A percentile compares a stretch with the other conserved stretches of the same genome.
phyloP scores from a whole-genome alignment of 2,113 vertebrate genomes.

The Canis aureus region DNA sequence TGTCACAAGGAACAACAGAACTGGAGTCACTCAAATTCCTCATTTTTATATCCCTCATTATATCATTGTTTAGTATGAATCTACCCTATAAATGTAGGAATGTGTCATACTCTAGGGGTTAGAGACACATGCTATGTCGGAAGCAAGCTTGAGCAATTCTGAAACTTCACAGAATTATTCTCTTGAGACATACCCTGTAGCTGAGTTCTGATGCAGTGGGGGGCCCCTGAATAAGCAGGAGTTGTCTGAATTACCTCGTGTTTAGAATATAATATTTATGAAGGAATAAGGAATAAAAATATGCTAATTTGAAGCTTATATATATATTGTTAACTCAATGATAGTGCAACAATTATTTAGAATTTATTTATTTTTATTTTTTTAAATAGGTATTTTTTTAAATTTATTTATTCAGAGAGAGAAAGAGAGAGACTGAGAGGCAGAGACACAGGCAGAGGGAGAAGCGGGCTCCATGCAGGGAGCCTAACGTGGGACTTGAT shows the following conservation, averaged over 20 bases:
- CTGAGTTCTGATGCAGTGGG: neutral
- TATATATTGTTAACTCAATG: neutral
- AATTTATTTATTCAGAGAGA: no score
- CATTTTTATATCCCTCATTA: neutral
- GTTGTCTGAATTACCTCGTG: neutral
- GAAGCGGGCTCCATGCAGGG: no score
- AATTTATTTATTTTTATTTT: neutral
- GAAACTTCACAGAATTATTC: neutral
- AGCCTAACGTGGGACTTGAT: no score
- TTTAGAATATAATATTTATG: neutral
- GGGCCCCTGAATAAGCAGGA: neutral
- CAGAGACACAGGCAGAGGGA: no score
- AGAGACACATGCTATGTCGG: neutral
- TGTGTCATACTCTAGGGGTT: neutral
- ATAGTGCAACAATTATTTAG: slow-evolving; percentile 7
- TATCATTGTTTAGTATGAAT: slow-evolving; percentile 29
- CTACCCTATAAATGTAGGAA: neutral
- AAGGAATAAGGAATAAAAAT: neutral
- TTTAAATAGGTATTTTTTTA: no score
- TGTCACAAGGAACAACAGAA: neutral
- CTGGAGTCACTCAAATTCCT: slow-evolving; percentile 22
- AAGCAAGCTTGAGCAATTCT: neutral
- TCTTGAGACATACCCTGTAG: neutral
- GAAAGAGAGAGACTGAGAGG: no score
- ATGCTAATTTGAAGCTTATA: neutral